Percentiles rank a stretch among this genome's conserved stretches.
Conservation (phyloP, 2,113 vertebrate genomes). For the Castor canadensis region DNA sequence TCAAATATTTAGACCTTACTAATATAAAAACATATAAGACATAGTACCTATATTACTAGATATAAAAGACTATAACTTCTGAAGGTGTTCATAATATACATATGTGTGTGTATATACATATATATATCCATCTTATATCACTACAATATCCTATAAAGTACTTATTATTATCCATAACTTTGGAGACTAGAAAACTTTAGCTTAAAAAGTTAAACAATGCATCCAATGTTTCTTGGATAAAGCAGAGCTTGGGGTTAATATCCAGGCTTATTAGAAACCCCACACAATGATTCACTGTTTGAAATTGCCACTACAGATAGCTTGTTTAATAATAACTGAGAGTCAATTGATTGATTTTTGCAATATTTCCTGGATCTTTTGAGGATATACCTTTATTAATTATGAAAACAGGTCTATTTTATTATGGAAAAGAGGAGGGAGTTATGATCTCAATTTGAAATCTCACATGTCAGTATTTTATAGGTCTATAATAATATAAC, state of each 20-base stretch:
- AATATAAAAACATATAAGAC: background rate
- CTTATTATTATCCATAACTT: background rate
- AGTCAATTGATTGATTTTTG: slow-evolving; percentile 28
- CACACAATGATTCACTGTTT: background rate
- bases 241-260: background rate
- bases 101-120: no score
- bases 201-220: background rate
- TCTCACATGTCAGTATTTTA: slow-evolving; percentile 57
- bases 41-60: background rate
- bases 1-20: background rate
- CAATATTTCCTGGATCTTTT: slow-evolving; percentile 30
- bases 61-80: background rate
- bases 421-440: background rate
- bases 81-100: background rate
- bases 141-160: background rate
- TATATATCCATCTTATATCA: background rate
- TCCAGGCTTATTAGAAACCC: background rate
- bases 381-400: background rate
- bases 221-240: slow-evolving; percentile 1
- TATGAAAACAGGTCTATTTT: slow-evolving; percentile 38
- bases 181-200: background rate
- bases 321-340: background rate
- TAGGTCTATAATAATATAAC: slow-evolving; percentile 45
- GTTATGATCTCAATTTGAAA: slow-evolving; percentile 38
- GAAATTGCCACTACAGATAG: background rate